These are phyloP conservation scores for Brachymystax lenok DNA, from an alignment of 2,797 vertebrate genomes.

Conservation along the genomic window DNA sequence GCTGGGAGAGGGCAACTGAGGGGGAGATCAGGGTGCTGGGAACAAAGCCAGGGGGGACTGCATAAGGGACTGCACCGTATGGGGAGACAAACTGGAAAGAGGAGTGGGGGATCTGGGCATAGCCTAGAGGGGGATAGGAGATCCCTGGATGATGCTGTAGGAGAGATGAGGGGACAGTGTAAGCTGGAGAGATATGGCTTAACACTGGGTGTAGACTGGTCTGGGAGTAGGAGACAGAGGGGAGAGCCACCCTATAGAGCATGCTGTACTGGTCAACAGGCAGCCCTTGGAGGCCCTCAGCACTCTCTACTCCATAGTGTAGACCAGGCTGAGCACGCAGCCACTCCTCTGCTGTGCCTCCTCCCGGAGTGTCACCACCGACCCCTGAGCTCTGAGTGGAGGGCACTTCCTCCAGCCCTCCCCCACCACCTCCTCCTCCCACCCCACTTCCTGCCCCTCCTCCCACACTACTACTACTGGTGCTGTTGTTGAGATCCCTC, in stretches of 20 bases:
- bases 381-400: conserved; percentile 73
- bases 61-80: conserved; percentile 91
- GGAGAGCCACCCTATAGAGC: conserved; percentile 95
- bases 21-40: conserved; percentile 87
- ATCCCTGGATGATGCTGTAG: conserved; percentile 92
- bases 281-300: conserved; percentile 82
- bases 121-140: conserved; percentile 89
- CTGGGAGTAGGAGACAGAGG: conserved; percentile 87
- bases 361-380: conserved; percentile 76
- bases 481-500: conserved; percentile 86
- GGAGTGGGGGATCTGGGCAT: conserved; percentile 89
- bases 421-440: conserved; percentile 40
- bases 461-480: conserved; percentile 60
- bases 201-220: conserved; percentile 90
- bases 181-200: conserved; percentile 88
- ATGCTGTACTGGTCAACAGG: conserved; percentile 93
- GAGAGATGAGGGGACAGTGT: conserved; percentile 88
- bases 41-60: conserved; percentile 86
- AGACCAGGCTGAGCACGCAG: conserved; percentile 77
- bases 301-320: conserved; percentile 82
- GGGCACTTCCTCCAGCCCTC: conserved; percentile 51
- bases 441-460: conserved; percentile 64
- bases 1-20: conserved; percentile 80
- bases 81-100: conserved; percentile 93
- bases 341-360: conserved; percentile 80